Conservation (phyloP, 2,113 vertebrate genomes). For the Petrocephalus microphthalmus region DNA sequence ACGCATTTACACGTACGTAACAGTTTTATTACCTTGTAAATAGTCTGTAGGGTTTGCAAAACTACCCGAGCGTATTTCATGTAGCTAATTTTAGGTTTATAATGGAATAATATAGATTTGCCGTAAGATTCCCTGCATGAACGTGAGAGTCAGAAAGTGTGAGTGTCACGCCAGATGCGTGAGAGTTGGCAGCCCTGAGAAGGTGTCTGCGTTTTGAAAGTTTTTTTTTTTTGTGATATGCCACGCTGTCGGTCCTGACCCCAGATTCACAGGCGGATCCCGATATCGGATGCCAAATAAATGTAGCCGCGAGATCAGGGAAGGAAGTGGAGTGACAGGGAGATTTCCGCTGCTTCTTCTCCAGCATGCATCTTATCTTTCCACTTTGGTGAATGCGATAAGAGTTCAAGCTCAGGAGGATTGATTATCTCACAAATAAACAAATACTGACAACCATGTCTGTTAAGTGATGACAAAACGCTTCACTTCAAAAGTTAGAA, state of each 20-base stretch:
- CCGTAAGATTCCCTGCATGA: too few species aligned
- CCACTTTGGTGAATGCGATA: slow-evolving; percentile 47
- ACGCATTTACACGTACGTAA: too few species aligned
- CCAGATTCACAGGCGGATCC: slow-evolving; percentile 24
- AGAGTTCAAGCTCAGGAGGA: slow-evolving; percentile 48
- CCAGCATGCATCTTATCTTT: slow-evolving; percentile 56
- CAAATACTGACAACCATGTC: slow-evolving; percentile 53
- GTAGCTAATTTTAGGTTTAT: too few species aligned
- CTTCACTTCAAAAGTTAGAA: slow-evolving; percentile 7
- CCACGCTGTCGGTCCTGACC: slow-evolving; percentile 45
- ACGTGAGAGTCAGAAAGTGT: too few species aligned
- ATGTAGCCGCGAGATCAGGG: slow-evolving; percentile 33
- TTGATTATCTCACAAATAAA: slow-evolving; percentile 62
- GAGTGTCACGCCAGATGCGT: too few species aligned
- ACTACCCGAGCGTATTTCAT: too few species aligned
- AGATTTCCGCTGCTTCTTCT: slow-evolving; percentile 29
- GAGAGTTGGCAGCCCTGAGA: too few species aligned
- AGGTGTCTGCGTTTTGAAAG: neutral
- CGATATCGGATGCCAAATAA: slow-evolving; percentile 43
- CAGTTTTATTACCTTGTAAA: too few species aligned
- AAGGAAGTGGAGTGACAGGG: slow-evolving; percentile 43
- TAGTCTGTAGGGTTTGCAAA: too few species aligned
- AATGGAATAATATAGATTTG: too few species aligned
- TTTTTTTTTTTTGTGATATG: slow-evolving; percentile 15
- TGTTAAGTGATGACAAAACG: slow-evolving; percentile 47